Evolutionary conservation across 2,113 vertebrate genomes (phyloP).

Genomic region (Coreoperca whiteheadi): DNA sequence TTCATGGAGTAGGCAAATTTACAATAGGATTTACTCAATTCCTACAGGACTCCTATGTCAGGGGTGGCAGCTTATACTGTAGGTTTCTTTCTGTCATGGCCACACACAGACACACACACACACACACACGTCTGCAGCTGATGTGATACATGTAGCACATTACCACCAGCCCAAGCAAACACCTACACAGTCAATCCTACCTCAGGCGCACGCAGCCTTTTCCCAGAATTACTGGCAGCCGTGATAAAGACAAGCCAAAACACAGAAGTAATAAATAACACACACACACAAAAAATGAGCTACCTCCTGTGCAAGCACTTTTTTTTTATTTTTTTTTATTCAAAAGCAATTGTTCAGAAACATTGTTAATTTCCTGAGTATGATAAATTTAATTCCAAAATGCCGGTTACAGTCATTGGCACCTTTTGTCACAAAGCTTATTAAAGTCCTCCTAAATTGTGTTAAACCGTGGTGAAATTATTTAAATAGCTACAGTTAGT

Average conservation of each 20-base stretch:
- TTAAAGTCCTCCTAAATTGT: conserved; percentile 60
- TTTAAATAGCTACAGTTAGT: conserved; percentile 52
- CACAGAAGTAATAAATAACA: conserved; percentile 23
- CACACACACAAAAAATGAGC: neutral
- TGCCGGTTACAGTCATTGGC: conserved; percentile 50
- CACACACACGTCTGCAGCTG: conserved; percentile 22
- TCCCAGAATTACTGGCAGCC: conserved; percentile 29
- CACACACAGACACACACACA: conserved; percentile 21
- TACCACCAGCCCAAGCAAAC: conserved; percentile 42
- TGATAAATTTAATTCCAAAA: conserved; percentile 57
- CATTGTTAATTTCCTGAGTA: conserved; percentile 46
- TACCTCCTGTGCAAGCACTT: conserved; percentile 12
- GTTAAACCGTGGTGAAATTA: conserved; percentile 60
- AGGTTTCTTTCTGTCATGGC: conserved; percentile 50
- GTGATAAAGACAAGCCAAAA: conserved; percentile 37
- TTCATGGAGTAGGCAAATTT: conserved; percentile 75
- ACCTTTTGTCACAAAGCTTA: conserved; percentile 59
- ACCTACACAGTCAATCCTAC: conserved; percentile 52
- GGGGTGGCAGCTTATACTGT: conserved; percentile 69
- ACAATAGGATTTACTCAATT: conserved; percentile 80
- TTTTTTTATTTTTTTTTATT: conserved; percentile 15
- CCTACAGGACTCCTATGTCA: conserved; percentile 74
- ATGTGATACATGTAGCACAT: conserved; percentile 47
- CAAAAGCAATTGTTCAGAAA: conserved; percentile 30
- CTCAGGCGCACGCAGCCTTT: conserved; percentile 19